These are phyloP conservation scores for Platyscapa corneri DNA, from an alignment of 1,140 invertebrate species.

Conservation along the genomic window DNA sequence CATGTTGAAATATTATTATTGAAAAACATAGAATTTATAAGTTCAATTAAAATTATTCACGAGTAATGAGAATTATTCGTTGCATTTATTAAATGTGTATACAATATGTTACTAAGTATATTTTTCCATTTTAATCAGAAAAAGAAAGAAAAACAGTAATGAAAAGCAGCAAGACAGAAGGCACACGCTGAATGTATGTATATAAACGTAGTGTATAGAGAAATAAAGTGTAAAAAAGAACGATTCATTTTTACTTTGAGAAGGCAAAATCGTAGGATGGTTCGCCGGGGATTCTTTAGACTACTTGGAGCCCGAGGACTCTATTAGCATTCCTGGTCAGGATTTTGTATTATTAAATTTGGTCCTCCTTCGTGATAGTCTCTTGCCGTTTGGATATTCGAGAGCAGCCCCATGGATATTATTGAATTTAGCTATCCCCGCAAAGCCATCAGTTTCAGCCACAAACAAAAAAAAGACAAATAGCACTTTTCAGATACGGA, in stretches of 20 bases:
- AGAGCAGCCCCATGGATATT: not conserved
- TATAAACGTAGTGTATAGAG: not conserved
- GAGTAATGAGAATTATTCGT: too few species aligned
- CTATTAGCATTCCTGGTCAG: conserved; percentile 13
- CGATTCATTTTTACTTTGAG: not conserved
- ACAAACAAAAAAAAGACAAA: conserved; percentile 1
- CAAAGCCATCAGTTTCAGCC: not conserved
- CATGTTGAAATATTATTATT: too few species aligned
- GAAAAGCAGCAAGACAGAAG: not conserved
- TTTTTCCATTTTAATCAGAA: too few species aligned
- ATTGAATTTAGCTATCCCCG: not conserved
- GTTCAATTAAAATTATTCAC: too few species aligned
- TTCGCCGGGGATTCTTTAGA: not conserved
- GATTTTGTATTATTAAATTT: conserved; percentile 11
- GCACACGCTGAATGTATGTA: not conserved
- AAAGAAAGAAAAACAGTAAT: not conserved
- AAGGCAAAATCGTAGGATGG: not conserved
- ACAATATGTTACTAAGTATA: too few species aligned
- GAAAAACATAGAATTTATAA: too few species aligned
- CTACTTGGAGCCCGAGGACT: conserved; percentile 13
- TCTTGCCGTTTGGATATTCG: not conserved
- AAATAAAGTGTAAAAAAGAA: not conserved
- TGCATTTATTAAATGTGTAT: too few species aligned
- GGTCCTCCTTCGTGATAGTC: not conserved
- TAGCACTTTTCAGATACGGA: not conserved